These are phyloP conservation scores for Pardosa pseudoannulata DNA, from an alignment of 2,888 invertebrate species.

Conservation along the genomic window DNA sequence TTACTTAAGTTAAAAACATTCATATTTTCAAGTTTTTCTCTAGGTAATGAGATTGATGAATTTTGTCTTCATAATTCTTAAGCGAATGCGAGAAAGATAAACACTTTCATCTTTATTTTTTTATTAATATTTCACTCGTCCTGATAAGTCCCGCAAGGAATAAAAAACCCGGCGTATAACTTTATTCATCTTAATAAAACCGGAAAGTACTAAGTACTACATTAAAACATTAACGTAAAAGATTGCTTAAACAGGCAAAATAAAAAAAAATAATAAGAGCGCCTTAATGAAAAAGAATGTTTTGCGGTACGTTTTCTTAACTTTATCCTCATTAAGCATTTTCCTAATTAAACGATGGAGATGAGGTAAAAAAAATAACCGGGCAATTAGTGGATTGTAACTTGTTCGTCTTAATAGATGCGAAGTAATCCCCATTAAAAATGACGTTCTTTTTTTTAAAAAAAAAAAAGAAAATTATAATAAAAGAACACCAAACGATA, in stretches of 20 bases:
- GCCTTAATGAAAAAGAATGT: conserved; percentile 33
- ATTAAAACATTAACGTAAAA: conserved; percentile 35
- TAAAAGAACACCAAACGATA: background rate
- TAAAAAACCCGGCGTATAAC: background rate
- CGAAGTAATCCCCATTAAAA: conserved; percentile 69
- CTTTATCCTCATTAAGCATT: conserved; percentile 63
- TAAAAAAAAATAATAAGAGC: conserved; percentile 5
- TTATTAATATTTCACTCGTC: background rate
- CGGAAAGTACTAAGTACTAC: conserved; percentile 9
- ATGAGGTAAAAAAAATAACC: conserved; percentile 34
- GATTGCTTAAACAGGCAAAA: conserved; percentile 19
- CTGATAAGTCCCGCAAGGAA: background rate
- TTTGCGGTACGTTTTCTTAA: conserved; percentile 44
- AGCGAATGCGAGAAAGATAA: background rate
- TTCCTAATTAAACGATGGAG: conserved; percentile 56
- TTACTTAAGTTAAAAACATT: conserved; percentile 15
- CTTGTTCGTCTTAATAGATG: conserved; percentile 67
- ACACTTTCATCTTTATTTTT: background rate
- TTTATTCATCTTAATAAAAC: conserved; percentile 19
- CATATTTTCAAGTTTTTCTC: background rate
- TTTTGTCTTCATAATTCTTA: conserved; percentile 4
- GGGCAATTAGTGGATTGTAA: conserved; percentile 64
- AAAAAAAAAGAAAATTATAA: conserved; percentile 28
- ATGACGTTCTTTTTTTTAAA: conserved; percentile 28
- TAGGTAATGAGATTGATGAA: conserved; percentile 7